phyloP scores from a whole-genome alignment of 2,888 invertebrate species.

The Trichopoda pennipes region DNA sequence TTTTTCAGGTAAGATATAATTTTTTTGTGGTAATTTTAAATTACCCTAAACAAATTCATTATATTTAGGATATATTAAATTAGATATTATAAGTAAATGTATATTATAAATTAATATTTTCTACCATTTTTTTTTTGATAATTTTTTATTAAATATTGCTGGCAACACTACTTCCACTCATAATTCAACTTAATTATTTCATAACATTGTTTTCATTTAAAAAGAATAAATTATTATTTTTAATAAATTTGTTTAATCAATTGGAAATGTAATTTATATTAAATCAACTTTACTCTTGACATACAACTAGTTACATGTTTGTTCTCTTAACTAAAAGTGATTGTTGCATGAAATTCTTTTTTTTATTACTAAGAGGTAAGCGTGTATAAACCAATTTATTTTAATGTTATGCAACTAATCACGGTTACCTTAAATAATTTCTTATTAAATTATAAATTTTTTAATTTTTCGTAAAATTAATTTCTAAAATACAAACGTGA shows the following conservation, averaged over 20 bases:
- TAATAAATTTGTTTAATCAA: conserved; percentile 53
- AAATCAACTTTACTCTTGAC: not conserved
- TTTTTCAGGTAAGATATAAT: no score
- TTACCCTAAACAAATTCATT: no score
- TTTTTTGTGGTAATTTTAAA: no score
- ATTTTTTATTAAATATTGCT: no score
- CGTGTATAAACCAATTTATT: not conserved
- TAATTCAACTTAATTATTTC: not conserved
- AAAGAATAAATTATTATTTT: conserved; percentile 5
- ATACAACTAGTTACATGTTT: not conserved
- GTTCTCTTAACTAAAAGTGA: conserved; percentile 5
- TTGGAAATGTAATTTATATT: conserved; percentile 52
- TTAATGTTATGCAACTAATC: not conserved
- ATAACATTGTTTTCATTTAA: conserved; percentile 21
- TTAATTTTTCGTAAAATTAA: no score
- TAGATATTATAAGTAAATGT: no score
- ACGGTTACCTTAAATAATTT: no score
- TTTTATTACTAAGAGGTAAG: not conserved
- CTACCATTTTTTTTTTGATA: no score
- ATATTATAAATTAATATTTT: no score
- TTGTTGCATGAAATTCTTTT: conserved; percentile 16
- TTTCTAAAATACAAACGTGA: no score
- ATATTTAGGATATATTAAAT: no score
- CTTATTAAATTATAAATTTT: no score
- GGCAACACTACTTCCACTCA: not conserved